Evolutionary conservation across 2,888 invertebrate species (phyloP).

Genomic region (Erpobdella octoculata): DNA sequence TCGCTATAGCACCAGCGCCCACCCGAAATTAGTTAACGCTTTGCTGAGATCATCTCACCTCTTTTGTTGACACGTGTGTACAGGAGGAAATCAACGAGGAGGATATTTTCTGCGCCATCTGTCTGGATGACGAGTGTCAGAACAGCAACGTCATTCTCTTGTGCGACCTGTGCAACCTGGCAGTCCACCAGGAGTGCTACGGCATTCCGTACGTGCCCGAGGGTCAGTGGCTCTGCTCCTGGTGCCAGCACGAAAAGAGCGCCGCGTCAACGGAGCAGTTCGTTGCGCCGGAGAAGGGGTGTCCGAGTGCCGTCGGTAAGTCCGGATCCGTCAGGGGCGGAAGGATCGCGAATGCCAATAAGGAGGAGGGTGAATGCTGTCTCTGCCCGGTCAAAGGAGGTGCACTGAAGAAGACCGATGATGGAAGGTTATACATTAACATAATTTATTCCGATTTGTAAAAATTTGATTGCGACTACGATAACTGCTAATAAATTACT

Average conservation of each 20-base stretch:
- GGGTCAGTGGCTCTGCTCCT: slow-evolving; percentile 92
- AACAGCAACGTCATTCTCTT: slow-evolving; percentile 97
- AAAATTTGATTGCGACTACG: too few species aligned
- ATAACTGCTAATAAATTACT: too few species aligned
- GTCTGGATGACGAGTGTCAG: slow-evolving; percentile 96
- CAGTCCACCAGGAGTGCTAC: slow-evolving; percentile 95
- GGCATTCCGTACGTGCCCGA: slow-evolving; percentile 94
- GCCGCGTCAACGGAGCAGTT: not conserved
- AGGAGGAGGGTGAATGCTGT: slow-evolving; percentile 60
- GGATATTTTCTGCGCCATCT: slow-evolving; percentile 96
- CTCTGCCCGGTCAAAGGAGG: slow-evolving; percentile 95
- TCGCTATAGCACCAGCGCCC: not conserved
- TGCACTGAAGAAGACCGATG: slow-evolving; percentile 94
- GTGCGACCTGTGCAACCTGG: slow-evolving; percentile 98
- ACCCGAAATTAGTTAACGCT: not conserved
- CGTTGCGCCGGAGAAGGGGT: not conserved
- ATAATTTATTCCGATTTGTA: not conserved
- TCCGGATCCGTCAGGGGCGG: not conserved
- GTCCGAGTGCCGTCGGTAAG: not conserved
- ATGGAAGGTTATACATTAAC: slow-evolving; percentile 74
- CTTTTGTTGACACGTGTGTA: not conserved
- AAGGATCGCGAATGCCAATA: not conserved
- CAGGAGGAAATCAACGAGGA: slow-evolving; percentile 61
- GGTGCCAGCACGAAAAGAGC: slow-evolving; percentile 68
- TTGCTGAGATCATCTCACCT: not conserved